Conservation (phyloP, 2,797 vertebrate species). For the Acropternis orthonyx region DNA sequence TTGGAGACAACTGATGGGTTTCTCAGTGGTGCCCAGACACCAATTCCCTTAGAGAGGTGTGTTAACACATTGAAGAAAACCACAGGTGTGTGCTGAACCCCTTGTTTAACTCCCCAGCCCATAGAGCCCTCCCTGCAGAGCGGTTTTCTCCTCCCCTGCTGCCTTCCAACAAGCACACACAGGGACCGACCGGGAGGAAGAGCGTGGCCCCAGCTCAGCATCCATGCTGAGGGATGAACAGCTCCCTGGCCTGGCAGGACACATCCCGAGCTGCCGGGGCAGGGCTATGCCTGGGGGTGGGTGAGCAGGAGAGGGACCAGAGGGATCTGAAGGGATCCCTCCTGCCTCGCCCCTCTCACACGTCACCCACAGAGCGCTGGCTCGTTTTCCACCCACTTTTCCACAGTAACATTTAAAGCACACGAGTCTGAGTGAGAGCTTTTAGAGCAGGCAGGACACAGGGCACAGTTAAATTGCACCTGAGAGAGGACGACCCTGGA, state of each 20-base stretch:
- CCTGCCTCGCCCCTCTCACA: background rate
- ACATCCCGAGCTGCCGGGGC: background rate
- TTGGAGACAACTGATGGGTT: background rate
- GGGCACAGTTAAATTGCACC: background rate
- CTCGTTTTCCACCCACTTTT: background rate
- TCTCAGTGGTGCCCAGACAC: background rate
- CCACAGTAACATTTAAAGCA: background rate
- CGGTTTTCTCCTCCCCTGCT: background rate
- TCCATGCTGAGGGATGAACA: background rate
- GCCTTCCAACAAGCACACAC: background rate
- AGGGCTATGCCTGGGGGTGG: background rate
- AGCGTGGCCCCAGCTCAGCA: background rate
- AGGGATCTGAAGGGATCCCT: background rate
- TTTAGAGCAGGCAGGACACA: background rate
- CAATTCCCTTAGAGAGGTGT: background rate
- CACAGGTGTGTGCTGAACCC: fast-evolving
- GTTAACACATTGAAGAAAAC: background rate
- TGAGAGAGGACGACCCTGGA: background rate
- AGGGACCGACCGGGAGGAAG: background rate
- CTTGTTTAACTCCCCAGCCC: background rate
- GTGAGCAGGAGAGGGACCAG: background rate
- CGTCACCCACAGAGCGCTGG: background rate
- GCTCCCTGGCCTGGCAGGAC: background rate
- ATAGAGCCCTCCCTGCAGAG: background rate
- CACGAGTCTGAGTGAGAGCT: background rate